phyloP scores from a whole-genome alignment of 2,797 vertebrate species.

The Smutsia gigantea region DNA sequence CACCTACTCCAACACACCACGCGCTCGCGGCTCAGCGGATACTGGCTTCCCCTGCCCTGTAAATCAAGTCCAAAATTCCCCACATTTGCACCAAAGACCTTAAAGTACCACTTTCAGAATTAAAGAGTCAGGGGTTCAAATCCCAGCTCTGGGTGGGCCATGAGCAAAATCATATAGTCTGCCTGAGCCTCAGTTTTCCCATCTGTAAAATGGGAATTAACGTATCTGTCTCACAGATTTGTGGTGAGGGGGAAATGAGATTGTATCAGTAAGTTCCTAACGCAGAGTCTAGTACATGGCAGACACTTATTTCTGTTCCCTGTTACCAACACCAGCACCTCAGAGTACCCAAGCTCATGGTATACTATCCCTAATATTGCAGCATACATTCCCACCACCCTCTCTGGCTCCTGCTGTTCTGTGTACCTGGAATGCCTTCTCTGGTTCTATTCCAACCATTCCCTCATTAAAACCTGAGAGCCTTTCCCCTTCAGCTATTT shows the following conservation, averaged over 20 bases:
- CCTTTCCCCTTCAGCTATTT: neutral
- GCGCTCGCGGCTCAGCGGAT: neutral
- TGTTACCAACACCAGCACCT: neutral
- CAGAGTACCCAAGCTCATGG: neutral
- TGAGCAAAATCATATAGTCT: neutral
- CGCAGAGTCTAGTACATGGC: too few relatives aligned
- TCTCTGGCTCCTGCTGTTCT: too few relatives aligned
- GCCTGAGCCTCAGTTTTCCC: neutral
- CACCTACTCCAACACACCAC: neutral
- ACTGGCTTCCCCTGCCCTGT: neutral
- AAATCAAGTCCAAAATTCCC: too few relatives aligned
- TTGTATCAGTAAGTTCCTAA: too few relatives aligned
- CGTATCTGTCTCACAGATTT: neutral
- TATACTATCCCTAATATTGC: too few relatives aligned
- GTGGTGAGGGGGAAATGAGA: neutral
- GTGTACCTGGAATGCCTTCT: neutral
- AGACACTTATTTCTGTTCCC: too few relatives aligned
- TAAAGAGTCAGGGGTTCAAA: neutral
- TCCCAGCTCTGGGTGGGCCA: neutral
- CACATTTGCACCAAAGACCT: neutral
- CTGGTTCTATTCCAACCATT: neutral
- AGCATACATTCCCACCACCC: rapidly evolving
- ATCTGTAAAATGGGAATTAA: neutral
- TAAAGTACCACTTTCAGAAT: neutral
- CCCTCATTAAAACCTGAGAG: neutral